These are phyloP conservation scores for Varroa destructor DNA, from an alignment of 1,140 invertebrate genomes.

Conservation along the genomic window DNA sequence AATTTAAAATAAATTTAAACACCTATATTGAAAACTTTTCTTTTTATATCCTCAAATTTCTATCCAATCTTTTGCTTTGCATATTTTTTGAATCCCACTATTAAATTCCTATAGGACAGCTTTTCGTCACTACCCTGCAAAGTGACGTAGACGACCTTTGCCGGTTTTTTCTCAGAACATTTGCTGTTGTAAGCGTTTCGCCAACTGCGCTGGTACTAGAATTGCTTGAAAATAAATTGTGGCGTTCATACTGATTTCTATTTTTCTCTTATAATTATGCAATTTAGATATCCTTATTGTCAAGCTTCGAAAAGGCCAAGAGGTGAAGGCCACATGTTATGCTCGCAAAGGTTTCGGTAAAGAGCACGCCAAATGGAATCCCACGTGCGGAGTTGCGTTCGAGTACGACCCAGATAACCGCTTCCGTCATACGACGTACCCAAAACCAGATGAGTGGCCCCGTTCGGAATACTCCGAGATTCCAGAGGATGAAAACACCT, in stretches of 20 bases:
- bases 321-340: conserved; percentile 85
- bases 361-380: conserved; percentile 99
- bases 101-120: too few species aligned
- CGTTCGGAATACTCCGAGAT: conserved; percentile 92
- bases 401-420: conserved; percentile 99
- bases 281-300: conserved; percentile 78
- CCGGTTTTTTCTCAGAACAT: too few species aligned
- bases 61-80: too few species aligned
- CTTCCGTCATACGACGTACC: conserved; percentile 86
- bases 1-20: too few species aligned
- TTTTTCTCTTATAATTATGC: conserved; percentile 23
- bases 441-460: conserved; percentile 98
- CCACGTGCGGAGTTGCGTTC: conserved; percentile 90
- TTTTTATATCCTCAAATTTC: too few species aligned
- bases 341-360: conserved; percentile 89
- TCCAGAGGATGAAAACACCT: conserved; percentile 54
- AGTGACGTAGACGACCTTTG: too few species aligned
- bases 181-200: too few species aligned
- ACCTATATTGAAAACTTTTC: too few species aligned
- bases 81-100: too few species aligned
- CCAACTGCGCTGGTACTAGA: too few species aligned
- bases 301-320: conserved; percentile 92
- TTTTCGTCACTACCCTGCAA: too few species aligned
- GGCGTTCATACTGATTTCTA: neutral
- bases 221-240: too few species aligned